Evolutionary conservation across 2,113 vertebrate species (phyloP), one percentile per base, ranked within the genome.

Genomic region (Caracal caracal): DNA sequence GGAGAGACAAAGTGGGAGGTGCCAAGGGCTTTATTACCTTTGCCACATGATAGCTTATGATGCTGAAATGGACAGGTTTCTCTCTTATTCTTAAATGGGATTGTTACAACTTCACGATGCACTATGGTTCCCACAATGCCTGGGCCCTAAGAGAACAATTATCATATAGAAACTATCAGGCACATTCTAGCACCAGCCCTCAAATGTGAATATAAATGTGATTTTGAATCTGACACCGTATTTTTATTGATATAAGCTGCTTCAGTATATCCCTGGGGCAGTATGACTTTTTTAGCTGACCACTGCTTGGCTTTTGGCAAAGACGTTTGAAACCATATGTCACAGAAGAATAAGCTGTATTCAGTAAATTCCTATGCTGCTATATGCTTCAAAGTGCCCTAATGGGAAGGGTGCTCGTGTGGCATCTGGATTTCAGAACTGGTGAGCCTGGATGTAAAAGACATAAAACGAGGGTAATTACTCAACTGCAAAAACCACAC

Each of bases 1-100:
- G 65, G 51, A 94, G 33, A 91, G 79, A 79, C 24, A 49, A 40
- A 78, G 82, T 93, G 91, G 96, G 95, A 93, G 87, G 82, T 17
- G 43, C 28, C 37, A 35, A 56, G 43, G 76, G 30, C 28, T 65
- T 88, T 30, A 71, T 40, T n/a, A 91, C 61, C 40, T 47, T 82
- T 93, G 10, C 26, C 37, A 78, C 17, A 3, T 19, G 30, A 93
- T 59, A 87, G 37, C 61, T 87, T 86, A 76, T 33, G 73, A 89
- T 81, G 78, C 61, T 8, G 49, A 66, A 91, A 63, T 20, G 22
- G 68, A 85, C n/a, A 93, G 22, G 0, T 28, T 91, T 90, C 51
- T 86, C 40, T 51, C 86, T 43, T 73, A 26, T 70, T 94, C 95
- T 51, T 65, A 49, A 51, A 16, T 1, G n/a, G 56, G 73, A 73